phyloP scores from a whole-genome alignment of 2,888 invertebrate species.

The Amphimallon solstitiale region DNA sequence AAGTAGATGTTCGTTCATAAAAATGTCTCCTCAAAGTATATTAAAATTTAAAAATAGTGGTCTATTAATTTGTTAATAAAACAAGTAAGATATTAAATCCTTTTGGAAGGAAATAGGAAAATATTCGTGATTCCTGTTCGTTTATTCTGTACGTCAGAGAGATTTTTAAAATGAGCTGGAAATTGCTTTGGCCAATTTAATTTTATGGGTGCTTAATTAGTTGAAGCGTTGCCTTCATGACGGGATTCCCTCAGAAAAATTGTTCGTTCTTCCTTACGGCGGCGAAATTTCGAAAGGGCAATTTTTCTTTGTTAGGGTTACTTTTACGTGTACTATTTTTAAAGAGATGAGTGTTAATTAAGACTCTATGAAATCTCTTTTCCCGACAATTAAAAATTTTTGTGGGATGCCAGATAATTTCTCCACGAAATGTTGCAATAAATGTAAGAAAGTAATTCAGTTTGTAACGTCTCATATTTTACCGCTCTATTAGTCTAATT shows the following conservation, averaged over 20 bases:
- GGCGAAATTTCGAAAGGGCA: conserved; percentile 21
- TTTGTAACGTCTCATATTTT: too few species aligned
- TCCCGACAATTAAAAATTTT: conserved; percentile 4
- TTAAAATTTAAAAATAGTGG: background rate
- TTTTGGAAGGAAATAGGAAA: background rate
- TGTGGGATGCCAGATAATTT: background rate
- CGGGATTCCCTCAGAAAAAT: conserved; percentile 29
- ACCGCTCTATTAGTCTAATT: too few species aligned
- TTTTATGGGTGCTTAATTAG: conserved; percentile 31
- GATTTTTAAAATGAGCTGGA: conserved; percentile 25
- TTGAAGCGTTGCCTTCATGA: conserved; percentile 20
- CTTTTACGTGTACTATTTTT: conserved; percentile 21
- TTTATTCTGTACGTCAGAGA: background rate
- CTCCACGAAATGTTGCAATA: background rate
- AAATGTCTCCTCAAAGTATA: too few species aligned
- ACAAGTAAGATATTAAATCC: background rate
- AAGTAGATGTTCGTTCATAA: too few species aligned
- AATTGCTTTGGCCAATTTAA: conserved; percentile 28
- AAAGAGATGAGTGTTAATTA: conserved; percentile 27
- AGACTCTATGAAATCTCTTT: conserved; percentile 2
- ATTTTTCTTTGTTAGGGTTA: conserved; percentile 10
- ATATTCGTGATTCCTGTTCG: background rate
- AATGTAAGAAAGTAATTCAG: too few species aligned
- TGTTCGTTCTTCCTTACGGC: background rate
- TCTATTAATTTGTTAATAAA: too few species aligned